Percentiles rank a stretch among this genome's conserved stretches.
These are phyloP conservation scores for Acheta domesticus DNA, from an alignment of 2,888 invertebrate species.

Conservation along the genomic window DNA sequence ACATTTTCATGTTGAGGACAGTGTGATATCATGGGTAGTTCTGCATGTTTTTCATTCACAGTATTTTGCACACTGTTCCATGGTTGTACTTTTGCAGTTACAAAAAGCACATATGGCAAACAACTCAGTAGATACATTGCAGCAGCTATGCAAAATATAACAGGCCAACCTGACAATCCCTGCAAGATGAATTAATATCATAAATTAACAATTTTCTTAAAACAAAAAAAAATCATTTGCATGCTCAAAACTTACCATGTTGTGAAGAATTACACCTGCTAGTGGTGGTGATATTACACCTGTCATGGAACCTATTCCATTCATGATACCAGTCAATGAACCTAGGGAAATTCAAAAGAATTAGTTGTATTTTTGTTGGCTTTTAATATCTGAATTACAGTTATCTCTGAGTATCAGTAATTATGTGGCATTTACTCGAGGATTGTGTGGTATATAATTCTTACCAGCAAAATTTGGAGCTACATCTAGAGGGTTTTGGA, in stretches of 20 bases:
- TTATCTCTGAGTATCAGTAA: background rate
- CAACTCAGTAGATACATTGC: slow-evolving; percentile 35
- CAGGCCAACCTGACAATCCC: slow-evolving; percentile 36
- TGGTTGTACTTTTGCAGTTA: slow-evolving; percentile 35
- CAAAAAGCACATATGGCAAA: slow-evolving; percentile 37
- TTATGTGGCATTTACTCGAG: too few species aligned
- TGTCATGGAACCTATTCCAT: slow-evolving; percentile 38
- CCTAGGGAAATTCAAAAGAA: slow-evolving; percentile 28
- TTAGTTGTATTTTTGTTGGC: background rate
- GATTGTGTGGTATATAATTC: background rate
- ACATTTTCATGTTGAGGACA: background rate
- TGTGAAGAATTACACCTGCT: slow-evolving; percentile 36
- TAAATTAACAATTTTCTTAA: background rate
- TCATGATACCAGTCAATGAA: slow-evolving; percentile 39
- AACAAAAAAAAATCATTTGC: too few species aligned
- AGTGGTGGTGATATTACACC: slow-evolving; percentile 38
- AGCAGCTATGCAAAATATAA: slow-evolving; percentile 37
- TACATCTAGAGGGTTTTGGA: slow-evolving; percentile 44
- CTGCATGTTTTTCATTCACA: background rate
- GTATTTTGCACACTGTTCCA: slow-evolving; percentile 34
- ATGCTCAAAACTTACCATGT: slow-evolving; percentile 32
- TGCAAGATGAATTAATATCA: slow-evolving; percentile 28
- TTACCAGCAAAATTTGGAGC: slow-evolving; percentile 45
- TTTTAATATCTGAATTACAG: background rate
- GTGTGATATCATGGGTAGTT: background rate